Evolutionary conservation across 1,140 invertebrate species (phyloP).

Genomic region (Listronotus bonariensis): DNA sequence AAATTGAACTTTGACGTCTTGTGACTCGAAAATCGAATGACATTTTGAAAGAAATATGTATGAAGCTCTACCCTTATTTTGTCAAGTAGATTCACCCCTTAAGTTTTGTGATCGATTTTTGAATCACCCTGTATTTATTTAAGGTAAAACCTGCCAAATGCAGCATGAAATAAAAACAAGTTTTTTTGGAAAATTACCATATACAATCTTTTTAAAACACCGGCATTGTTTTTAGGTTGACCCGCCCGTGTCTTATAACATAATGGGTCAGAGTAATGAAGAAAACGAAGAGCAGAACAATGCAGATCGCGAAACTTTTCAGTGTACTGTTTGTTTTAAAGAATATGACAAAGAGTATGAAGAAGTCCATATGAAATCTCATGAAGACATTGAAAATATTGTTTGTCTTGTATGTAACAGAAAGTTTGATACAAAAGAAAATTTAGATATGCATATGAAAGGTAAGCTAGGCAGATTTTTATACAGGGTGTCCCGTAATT

Average conservation of each 20-base stretch:
- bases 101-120: too few relatives aligned
- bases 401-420: slow-evolving; percentile 52
- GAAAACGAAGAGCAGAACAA: slow-evolving; percentile 12
- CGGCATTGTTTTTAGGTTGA: slow-evolving; percentile 55
- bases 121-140: too few relatives aligned
- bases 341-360: slow-evolving; percentile 65
- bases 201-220: too few relatives aligned
- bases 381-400: slow-evolving; percentile 59
- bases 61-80: too few relatives aligned
- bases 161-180: too few relatives aligned
- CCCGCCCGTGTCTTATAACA: slow-evolving; percentile 57
- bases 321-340: slow-evolving; percentile 59
- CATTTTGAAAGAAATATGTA: too few relatives aligned
- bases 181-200: too few relatives aligned
- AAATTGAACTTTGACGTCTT: too few relatives aligned
- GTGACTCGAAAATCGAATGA: too few relatives aligned
- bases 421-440: slow-evolving; percentile 67
- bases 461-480: background rate
- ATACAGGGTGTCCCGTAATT: too few relatives aligned
- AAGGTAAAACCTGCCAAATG: too few relatives aligned
- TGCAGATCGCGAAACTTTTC: slow-evolving; percentile 37
- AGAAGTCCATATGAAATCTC: slow-evolving; percentile 67
- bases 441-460: slow-evolving; percentile 71
- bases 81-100: too few relatives aligned
- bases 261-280: slow-evolving; percentile 43